Percentiles rank a stretch among this genome's conserved stretches.
Conservation (phyloP, 2,888 invertebrate genomes). For the Sisyra nigra region DNA sequence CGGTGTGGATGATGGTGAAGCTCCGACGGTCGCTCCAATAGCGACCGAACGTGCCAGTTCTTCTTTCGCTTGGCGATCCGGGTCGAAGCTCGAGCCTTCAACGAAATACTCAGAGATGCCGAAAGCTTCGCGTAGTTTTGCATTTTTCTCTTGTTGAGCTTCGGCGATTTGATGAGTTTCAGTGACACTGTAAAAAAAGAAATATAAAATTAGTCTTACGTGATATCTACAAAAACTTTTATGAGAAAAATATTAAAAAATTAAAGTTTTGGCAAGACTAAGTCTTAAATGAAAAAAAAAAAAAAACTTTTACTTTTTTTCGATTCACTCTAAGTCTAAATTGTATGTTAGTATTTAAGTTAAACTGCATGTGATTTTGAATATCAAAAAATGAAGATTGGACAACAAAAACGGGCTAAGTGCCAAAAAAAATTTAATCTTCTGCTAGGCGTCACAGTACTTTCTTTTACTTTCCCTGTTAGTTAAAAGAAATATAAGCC, state of each 20-base stretch:
- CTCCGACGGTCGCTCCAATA: conserved; percentile 26
- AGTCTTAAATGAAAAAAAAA: too few species aligned
- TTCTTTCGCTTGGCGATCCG: conserved; percentile 50
- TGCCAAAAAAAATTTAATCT: too few species aligned
- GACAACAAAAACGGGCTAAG: too few species aligned
- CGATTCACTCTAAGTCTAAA: too few species aligned
- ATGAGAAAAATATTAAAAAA: not conserved
- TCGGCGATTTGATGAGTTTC: conserved; percentile 94
- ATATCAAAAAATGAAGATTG: too few species aligned
- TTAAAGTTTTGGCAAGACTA: not conserved
- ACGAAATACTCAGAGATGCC: conserved; percentile 88
- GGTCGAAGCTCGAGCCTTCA: conserved; percentile 84
- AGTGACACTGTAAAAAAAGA: conserved; percentile 49
- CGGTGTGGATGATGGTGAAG: conserved; percentile 26
- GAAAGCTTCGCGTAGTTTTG: conserved; percentile 81
- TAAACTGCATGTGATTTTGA: too few species aligned
- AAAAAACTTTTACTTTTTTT: too few species aligned
- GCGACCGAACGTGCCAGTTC: conserved; percentile 32
- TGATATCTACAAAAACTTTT: not conserved
- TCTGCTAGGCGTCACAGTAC: too few species aligned
- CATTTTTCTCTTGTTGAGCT: conserved; percentile 92
- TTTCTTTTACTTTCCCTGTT: too few species aligned
- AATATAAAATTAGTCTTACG: not conserved
- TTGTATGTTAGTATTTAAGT: too few species aligned
- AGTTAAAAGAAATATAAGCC: too few species aligned